phyloP scores from a whole-genome alignment of 2,797 vertebrate genomes.

The Bovichtus variegatus region DNA sequence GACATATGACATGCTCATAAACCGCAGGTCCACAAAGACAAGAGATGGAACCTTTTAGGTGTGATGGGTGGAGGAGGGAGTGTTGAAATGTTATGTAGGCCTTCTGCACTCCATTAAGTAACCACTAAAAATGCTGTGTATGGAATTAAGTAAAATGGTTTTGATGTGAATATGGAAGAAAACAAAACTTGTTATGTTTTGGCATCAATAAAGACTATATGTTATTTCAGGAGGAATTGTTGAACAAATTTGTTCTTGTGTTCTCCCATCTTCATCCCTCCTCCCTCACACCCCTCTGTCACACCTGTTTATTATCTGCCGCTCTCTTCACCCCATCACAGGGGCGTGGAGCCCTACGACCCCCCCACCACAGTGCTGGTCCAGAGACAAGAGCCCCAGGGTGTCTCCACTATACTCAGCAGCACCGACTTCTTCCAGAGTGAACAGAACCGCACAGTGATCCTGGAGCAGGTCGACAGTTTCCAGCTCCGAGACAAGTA shows the following conservation, averaged over 20 bases:
- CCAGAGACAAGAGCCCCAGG: constrained; percentile 94
- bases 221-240: not conserved
- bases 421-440: constrained; percentile 98
- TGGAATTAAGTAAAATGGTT: not conserved
- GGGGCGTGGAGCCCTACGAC: constrained; percentile 95
- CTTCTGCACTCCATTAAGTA: not conserved
- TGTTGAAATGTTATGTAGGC: constrained; percentile 13
- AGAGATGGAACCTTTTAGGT: too few relatives aligned
- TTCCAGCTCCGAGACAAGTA: constrained; percentile 98
- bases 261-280: not conserved
- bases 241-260: not conserved
- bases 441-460: constrained; percentile 89
- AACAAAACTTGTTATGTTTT: not conserved
- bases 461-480: constrained; percentile 93
- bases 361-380: constrained; percentile 91
- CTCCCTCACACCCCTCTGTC: not conserved
- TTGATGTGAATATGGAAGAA: not conserved
- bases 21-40: not conserved
- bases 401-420: constrained; percentile 91
- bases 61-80: not conserved
- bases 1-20: not conserved
- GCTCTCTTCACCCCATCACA: constrained; percentile 44
- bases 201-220: not conserved
- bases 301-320: not conserved
- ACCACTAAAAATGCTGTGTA: not conserved